phyloP scores from a whole-genome alignment of 2,113 vertebrate species.

The Shinisaurus crocodilurus region DNA sequence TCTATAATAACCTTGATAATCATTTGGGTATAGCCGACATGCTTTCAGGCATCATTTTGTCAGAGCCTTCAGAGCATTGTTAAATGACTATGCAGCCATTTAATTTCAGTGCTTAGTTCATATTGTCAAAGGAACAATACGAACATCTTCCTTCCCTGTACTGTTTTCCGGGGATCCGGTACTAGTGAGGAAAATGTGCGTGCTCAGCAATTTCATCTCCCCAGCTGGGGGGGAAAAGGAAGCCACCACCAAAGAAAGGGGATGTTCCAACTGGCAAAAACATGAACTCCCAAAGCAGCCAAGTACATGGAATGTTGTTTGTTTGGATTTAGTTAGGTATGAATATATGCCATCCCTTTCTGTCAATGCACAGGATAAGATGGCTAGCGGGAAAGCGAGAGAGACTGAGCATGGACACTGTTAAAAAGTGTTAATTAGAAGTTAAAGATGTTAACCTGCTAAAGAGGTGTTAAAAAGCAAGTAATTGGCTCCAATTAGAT shows the following conservation, averaged over 20 bases:
- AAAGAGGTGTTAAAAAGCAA: slow-evolving; percentile 5
- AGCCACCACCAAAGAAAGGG: not conserved
- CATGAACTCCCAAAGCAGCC: not conserved
- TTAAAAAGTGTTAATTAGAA: slow-evolving; percentile 24
- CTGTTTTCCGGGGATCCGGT: not conserved
- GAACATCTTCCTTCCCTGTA: not conserved
- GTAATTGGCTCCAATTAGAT: slow-evolving; percentile 13
- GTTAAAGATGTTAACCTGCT: slow-evolving; percentile 16
- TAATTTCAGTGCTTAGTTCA: not conserved
- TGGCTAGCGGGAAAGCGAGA: not conserved
- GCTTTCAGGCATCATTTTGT: not conserved
- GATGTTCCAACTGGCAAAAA: not conserved
- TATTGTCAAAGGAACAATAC: not conserved
- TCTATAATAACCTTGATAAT: not conserved
- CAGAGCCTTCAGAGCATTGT: not conserved
- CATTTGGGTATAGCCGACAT: not conserved
- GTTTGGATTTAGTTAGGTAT: not conserved
- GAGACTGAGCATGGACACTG: not conserved
- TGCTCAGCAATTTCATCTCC: not conserved
- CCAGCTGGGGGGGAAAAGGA: too few species aligned
- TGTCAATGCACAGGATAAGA: not conserved
- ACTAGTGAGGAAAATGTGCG: not conserved
- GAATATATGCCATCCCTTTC: not conserved
- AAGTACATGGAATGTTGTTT: not conserved
- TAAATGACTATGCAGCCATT: not conserved